A percentile compares a stretch with the other conserved stretches of the same genome.
Conservation (phyloP, 35 echinoderm and acorn worm genomes). For the Stichopus chloronotus region DNA sequence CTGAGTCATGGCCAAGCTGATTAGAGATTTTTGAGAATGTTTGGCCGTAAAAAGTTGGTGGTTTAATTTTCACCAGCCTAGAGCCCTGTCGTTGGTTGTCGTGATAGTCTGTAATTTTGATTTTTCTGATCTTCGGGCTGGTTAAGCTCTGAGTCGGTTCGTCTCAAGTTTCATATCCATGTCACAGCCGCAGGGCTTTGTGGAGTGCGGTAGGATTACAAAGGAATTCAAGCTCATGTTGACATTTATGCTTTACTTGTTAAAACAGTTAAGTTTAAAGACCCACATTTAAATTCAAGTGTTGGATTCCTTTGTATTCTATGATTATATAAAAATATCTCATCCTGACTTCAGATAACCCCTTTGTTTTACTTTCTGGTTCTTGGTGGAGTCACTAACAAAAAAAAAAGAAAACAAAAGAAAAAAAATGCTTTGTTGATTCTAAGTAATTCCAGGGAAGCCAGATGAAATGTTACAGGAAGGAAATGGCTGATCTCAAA, state of each 20-base stretch:
- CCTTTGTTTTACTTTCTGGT: not conserved
- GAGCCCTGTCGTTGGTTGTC: not conserved
- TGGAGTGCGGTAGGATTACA: not conserved
- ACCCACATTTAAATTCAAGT: not conserved
- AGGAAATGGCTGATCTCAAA: too few relatives aligned
- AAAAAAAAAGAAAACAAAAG: too few relatives aligned
- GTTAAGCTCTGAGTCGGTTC: not conserved
- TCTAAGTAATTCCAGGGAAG: too few relatives aligned
- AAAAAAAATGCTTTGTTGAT: too few relatives aligned
- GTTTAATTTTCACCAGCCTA: not conserved
- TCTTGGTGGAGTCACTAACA: not conserved
- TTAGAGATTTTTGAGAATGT: not conserved
- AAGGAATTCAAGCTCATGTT: too few relatives aligned
- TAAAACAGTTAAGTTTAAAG: not conserved
- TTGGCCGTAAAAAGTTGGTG: not conserved
- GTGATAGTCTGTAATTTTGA: not conserved
- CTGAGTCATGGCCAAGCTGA: not conserved
- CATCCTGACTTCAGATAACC: not conserved
- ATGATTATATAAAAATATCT: not conserved
- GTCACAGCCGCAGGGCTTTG: not conserved
- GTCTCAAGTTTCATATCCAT: not conserved
- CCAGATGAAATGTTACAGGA: too few relatives aligned
- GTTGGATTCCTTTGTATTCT: not conserved
- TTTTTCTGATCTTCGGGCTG: not conserved
- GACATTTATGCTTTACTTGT: not conserved